These are phyloP conservation scores for Cavia aperea DNA, from an alignment of 2,113 vertebrate species.

Conservation along the genomic window DNA sequence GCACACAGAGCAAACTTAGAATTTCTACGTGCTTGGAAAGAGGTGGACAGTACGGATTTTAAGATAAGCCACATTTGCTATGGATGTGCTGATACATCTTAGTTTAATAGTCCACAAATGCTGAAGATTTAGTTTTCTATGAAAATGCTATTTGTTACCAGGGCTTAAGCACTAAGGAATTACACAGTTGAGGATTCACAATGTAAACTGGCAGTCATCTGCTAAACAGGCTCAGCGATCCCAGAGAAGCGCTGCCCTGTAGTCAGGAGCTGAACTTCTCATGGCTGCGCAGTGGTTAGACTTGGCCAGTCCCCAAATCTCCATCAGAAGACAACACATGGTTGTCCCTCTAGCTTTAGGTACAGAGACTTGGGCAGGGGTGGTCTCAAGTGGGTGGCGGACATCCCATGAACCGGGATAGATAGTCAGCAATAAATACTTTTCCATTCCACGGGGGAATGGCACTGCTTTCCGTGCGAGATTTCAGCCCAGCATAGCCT, in stretches of 20 bases:
- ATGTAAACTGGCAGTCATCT: background rate
- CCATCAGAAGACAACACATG: background rate
- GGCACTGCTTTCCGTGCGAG: background rate
- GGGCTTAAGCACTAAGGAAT: conserved; percentile 22
- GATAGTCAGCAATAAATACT: background rate
- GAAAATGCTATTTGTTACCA: conserved; percentile 16
- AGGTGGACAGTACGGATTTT: background rate
- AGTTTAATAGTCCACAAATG: conserved; percentile 5
- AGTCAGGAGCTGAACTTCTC: background rate
- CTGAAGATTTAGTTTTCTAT: conserved; percentile 14
- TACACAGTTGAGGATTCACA: background rate
- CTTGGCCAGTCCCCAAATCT: background rate
- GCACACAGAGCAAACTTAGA: conserved; percentile 23
- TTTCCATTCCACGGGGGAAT: background rate
- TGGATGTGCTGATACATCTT: conserved; percentile 1
- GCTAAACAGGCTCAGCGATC: background rate
- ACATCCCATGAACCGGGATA: background rate
- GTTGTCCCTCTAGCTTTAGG: background rate
- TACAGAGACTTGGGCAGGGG: background rate
- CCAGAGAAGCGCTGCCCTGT: background rate
- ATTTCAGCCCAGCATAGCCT: background rate
- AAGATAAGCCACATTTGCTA: conserved; percentile 4
- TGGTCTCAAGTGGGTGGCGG: background rate
- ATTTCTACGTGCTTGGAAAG: conserved; percentile 9
- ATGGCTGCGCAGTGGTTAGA: background rate